Evolutionary conservation across 2,888 invertebrate genomes (phyloP).

Genomic region (Beris chalybata): DNA sequence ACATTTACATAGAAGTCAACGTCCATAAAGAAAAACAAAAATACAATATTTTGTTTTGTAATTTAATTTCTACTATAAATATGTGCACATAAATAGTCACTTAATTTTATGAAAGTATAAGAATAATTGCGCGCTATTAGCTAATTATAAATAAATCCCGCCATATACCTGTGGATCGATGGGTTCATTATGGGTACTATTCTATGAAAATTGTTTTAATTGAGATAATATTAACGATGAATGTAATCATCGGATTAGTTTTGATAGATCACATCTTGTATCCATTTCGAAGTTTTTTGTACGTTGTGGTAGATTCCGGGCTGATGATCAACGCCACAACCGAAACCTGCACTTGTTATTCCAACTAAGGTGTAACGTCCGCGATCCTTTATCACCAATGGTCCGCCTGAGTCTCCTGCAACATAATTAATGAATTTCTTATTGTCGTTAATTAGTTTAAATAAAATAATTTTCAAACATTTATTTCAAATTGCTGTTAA

Average conservation of each 20-base stretch:
- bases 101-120: constrained; percentile 4
- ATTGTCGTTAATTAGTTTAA: too few relatives aligned
- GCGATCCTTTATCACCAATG: constrained; percentile 68
- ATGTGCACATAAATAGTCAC: constrained; percentile 20
- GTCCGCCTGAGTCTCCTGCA: constrained; percentile 79
- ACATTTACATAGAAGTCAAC: too few relatives aligned
- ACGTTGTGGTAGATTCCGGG: constrained; percentile 86
- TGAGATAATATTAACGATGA: background rate
- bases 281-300: constrained; percentile 70
- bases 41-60: too few relatives aligned
- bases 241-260: background rate
- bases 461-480: too few relatives aligned
- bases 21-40: too few relatives aligned
- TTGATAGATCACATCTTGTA: constrained; percentile 60
- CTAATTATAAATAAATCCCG: background rate
- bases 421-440: background rate
- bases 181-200: background rate
- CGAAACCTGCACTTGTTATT: constrained; percentile 84
- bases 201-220: background rate
- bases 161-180: constrained; percentile 15
- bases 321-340: constrained; percentile 82
- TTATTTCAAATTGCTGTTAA: too few relatives aligned
- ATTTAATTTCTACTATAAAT: constrained; percentile 2
- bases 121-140: background rate
- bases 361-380: constrained; percentile 78